These are phyloP conservation scores for Notocelia uddmanniana DNA, from an alignment of 2,888 invertebrate species.

Conservation along the genomic window DNA sequence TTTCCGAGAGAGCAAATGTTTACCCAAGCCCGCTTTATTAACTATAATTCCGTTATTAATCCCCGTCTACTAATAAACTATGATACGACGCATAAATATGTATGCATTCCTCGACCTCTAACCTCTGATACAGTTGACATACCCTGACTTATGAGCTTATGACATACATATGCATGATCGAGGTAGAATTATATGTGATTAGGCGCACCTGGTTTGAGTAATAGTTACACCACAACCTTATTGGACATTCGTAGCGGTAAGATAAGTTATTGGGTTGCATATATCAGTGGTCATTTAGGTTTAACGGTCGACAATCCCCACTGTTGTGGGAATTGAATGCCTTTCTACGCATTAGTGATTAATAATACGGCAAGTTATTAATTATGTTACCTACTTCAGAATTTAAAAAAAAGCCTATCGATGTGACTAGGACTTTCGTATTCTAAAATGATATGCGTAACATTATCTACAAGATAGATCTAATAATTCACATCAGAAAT, in stretches of 20 bases:
- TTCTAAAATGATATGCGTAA: not conserved
- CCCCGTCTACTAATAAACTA: conserved; percentile 10
- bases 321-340: not conserved
- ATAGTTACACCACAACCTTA: conserved; percentile 24
- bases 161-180: conserved; percentile 27
- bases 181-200: conserved; percentile 16
- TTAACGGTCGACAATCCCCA: not conserved
- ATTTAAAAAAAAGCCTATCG: too few relatives aligned
- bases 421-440: too few relatives aligned
- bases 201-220: conserved; percentile 31
- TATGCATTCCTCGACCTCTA: conserved; percentile 25
- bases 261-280: conserved; percentile 22
- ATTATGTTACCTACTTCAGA: too few relatives aligned
- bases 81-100: conserved; percentile 29
- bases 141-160: conserved; percentile 19
- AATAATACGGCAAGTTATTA: too few relatives aligned
- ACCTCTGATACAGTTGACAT: conserved; percentile 23
- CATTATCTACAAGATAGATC: too few relatives aligned
- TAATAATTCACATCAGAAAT: too few relatives aligned
- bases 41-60: conserved; percentile 3
- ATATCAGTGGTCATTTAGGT: not conserved
- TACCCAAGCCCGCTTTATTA: not conserved
- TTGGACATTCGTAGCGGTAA: conserved; percentile 17
- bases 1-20: not conserved
- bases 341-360: not conserved